These are phyloP conservation scores for Chouioia cunea DNA, from an alignment of 2,888 invertebrate species.

Conservation along the genomic window DNA sequence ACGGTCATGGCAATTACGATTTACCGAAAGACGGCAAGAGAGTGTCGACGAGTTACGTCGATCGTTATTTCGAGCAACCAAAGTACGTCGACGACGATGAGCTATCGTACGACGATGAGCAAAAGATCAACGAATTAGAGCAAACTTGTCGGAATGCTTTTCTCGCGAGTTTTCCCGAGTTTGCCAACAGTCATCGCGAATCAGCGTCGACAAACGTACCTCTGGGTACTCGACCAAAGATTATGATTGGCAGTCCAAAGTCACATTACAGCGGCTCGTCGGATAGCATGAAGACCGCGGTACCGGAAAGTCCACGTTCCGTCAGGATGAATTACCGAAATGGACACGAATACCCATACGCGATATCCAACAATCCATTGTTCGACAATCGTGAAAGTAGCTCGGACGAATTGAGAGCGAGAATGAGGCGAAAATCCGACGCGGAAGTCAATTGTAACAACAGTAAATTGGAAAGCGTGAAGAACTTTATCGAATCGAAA, in stretches of 20 bases:
- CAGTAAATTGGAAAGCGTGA: constrained; percentile 58
- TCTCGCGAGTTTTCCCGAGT: constrained; percentile 61
- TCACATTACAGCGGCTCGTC: constrained; percentile 51
- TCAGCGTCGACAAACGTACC: constrained; percentile 31
- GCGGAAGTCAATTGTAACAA: constrained; percentile 56
- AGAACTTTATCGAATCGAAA: constrained; percentile 64
- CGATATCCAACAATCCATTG: constrained; percentile 64
- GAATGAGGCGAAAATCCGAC: constrained; percentile 61
- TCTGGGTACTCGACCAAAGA: constrained; percentile 59
- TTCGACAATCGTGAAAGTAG: constrained; percentile 63
- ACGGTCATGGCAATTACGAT: constrained; percentile 59
- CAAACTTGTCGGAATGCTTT: constrained; percentile 53
- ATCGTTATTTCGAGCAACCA: constrained; percentile 65
- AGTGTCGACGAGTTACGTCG: constrained; percentile 65
- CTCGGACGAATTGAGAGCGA: constrained; percentile 60
- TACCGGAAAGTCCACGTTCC: constrained; percentile 56
- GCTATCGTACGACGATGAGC: constrained; percentile 51
- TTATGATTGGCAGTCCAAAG: constrained; percentile 52
- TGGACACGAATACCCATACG: constrained; percentile 62
- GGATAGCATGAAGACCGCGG: constrained; percentile 54
- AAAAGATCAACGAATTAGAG: constrained; percentile 61
- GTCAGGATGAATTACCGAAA: constrained; percentile 59
- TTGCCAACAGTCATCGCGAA: constrained; percentile 42
- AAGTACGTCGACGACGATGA: constrained; percentile 61
- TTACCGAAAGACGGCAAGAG: constrained; percentile 59